Evolutionary conservation across 2,797 vertebrate species (phyloP).

Genomic region (Mionectes olivaceus): DNA sequence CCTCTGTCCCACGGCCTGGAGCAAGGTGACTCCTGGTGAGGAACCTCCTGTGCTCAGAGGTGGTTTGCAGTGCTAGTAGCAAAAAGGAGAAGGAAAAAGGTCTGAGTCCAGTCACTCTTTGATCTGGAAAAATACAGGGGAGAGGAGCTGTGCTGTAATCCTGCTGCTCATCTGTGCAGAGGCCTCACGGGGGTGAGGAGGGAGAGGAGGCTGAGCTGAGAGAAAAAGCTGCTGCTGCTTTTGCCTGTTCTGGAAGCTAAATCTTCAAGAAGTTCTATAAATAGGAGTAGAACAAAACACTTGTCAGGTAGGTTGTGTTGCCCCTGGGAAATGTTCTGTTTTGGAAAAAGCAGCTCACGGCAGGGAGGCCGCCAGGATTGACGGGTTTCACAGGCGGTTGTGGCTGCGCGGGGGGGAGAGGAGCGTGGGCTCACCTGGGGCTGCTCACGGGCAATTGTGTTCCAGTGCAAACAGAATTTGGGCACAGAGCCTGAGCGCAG

Average conservation of each 20-base stretch:
- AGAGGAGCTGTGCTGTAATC: background rate
- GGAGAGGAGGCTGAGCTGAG: background rate
- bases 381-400: background rate
- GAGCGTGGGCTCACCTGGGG: background rate
- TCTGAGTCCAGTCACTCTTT: background rate
- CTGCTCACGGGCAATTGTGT: background rate
- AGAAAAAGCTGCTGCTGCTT: background rate
- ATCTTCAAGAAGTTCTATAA: background rate
- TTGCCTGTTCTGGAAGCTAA: background rate
- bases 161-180: background rate
- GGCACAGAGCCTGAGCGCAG: background rate
- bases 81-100: background rate
- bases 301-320: background rate
- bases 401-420: background rate
- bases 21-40: constrained; percentile 16
- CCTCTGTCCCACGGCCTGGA: background rate
- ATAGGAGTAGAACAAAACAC: background rate
- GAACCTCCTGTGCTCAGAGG: background rate
- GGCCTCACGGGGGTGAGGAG: background rate
- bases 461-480: background rate
- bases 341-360: background rate
- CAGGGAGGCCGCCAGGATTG: background rate
- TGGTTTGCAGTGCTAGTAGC: background rate
- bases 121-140: background rate
- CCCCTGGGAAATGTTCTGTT: background rate